Evolutionary conservation across 2,797 vertebrate genomes (phyloP), one percentile per base, ranked within the genome.

Genomic region (Periparus ater): DNA sequence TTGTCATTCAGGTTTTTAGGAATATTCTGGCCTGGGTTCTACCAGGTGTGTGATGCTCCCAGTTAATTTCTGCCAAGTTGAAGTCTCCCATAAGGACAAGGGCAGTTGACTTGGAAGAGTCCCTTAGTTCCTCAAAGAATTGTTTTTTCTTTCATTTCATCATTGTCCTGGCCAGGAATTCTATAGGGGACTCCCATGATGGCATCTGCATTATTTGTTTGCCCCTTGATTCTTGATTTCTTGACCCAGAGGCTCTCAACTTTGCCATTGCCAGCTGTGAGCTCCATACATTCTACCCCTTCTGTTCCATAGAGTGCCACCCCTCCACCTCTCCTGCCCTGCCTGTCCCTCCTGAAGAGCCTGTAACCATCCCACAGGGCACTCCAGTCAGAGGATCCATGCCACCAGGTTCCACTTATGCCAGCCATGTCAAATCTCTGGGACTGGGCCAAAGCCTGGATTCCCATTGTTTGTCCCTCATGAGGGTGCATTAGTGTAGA

Each of bases 131-230:
- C 47, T 36, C 47, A 44, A 60, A 81, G 26, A 51, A 44, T 21
- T 40, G 13, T 40, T 40, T 40, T 40, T 40, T 40, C 38, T 40
- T 40, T 40, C 38, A 13, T 40, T 40, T 40, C 6, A 30, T 44
- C 26, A 44, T 2, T 29, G 8, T 42, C 54, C 54, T 5, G 14
- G 3, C 44, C 30, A 34, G 36, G 10, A 58, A 23, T 15, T 68
- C 30, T 50, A 10, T 4, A 34, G 54, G 15, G 22, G 26, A 51
- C 36, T 70, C 38, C 32, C 55, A 51, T 0, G 0, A 60, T 36
- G 55, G 21, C 32, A 81, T 20, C 55, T 50, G 45, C 45, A 60
- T 34, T 20, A 34, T 30, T 60, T 60, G 10, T 60, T 60, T 68
- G 36, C 42, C 25, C 36, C 25, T 68, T 30, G 65, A 42, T 68